Percentiles rank a stretch among this genome's conserved stretches.
These are phyloP conservation scores for Tribolium freemani DNA, from an alignment of 2,888 invertebrate species.

Conservation along the genomic window DNA sequence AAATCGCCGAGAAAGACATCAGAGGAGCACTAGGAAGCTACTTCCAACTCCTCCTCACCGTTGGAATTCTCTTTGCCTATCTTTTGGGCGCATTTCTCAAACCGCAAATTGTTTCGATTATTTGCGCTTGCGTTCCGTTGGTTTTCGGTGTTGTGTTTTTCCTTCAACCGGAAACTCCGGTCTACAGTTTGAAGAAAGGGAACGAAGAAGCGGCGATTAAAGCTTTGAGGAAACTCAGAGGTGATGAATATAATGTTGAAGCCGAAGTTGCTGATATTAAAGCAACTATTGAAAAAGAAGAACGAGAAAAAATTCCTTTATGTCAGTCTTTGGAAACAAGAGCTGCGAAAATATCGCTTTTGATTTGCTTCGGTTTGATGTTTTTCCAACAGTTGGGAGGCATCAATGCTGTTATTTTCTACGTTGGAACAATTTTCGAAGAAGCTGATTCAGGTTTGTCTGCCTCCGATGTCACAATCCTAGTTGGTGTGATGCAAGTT, in stretches of 20 bases:
- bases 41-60: slow-evolving; percentile 87
- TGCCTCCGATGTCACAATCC: slow-evolving; percentile 70
- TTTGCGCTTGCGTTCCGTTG: slow-evolving; percentile 78
- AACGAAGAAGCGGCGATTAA: slow-evolving; percentile 77
- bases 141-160: slow-evolving; percentile 80
- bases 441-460: slow-evolving; percentile 18
- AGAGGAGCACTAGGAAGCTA: slow-evolving; percentile 89
- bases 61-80: slow-evolving; percentile 87
- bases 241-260: slow-evolving; percentile 77
- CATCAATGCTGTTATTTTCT: slow-evolving; percentile 45
- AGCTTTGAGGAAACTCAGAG: slow-evolving; percentile 82
- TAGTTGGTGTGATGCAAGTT: slow-evolving; percentile 82
- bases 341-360: slow-evolving; percentile 42
- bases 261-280: slow-evolving; percentile 68
- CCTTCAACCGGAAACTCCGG: slow-evolving; percentile 91
- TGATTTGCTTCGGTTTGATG: slow-evolving; percentile 45
- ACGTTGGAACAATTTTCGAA: slow-evolving; percentile 48
- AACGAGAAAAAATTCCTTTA: slow-evolving; percentile 27
- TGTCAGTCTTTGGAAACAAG: slow-evolving; percentile 44
- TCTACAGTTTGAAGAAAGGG: slow-evolving; percentile 77
- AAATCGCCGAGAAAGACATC: slow-evolving; percentile 87
- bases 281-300: slow-evolving; percentile 10
- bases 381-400: slow-evolving; percentile 46
- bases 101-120: slow-evolving; percentile 74
- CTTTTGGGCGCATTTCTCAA: slow-evolving; percentile 74